Evolutionary conservation across 2,113 vertebrate species (phyloP).

Genomic region (Oryctolagus cuniculus): mOryCun1.1 NC_091447.1:19312501-19313000

Average conservation of each 20-base stretch:
- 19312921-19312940: neutral
- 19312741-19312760: neutral
- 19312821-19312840: neutral
- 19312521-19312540: neutral
- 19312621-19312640: neutral
- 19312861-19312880: neutral
- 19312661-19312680: neutral
- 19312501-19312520: neutral
- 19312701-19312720: too few species aligned
- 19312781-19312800: neutral
- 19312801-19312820: neutral
- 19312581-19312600: slow-evolving; percentile 39
- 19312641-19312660: neutral
- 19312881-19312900: neutral
- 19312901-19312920: neutral
- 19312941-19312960: slow-evolving; percentile 42
- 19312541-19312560: neutral
- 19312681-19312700: too few species aligned
- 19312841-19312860: neutral
- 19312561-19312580: neutral
- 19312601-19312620: neutral
- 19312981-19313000: neutral
- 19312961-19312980: neutral
- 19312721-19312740: neutral
- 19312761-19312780: slow-evolving; percentile 5